A percentile compares a stretch with the other conserved stretches of the same genome.
Conservation (phyloP, 2,797 vertebrate genomes). For the Dermochelys coriacea region DNA sequence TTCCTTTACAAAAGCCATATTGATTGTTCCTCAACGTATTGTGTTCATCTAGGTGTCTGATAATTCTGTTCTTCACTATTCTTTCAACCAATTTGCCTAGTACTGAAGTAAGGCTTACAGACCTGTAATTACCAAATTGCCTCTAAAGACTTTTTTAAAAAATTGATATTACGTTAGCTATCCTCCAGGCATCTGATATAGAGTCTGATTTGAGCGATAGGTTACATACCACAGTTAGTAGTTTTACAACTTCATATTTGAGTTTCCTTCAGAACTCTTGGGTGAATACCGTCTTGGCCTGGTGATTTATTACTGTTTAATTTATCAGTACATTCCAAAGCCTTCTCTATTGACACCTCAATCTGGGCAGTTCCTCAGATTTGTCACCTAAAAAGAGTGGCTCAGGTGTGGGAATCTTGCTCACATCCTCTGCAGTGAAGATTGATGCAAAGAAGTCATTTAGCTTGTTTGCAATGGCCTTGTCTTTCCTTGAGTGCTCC, state of each 20-base stretch:
- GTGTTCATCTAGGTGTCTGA: neutral
- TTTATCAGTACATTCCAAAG: neutral
- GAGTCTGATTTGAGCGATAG: neutral
- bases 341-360: neutral
- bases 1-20: neutral
- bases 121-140: neutral
- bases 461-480: neutral
- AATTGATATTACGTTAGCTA: neutral
- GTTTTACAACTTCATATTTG: neutral
- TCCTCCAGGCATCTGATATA: neutral
- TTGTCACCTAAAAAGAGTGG: neutral
- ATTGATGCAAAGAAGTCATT: neutral
- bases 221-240: neutral
- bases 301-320: neutral
- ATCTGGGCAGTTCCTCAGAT: neutral
- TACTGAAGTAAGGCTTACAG: neutral
- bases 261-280: neutral
- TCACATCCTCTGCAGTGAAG: neutral
- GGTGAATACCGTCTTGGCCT: neutral
- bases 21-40: neutral
- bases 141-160: neutral
- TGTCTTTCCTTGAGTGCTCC: neutral
- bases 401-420: neutral
- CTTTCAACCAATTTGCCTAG: neutral
- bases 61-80: neutral